Conservation (phyloP, 2,797 vertebrate species). For the Mareca strepera region DNA sequence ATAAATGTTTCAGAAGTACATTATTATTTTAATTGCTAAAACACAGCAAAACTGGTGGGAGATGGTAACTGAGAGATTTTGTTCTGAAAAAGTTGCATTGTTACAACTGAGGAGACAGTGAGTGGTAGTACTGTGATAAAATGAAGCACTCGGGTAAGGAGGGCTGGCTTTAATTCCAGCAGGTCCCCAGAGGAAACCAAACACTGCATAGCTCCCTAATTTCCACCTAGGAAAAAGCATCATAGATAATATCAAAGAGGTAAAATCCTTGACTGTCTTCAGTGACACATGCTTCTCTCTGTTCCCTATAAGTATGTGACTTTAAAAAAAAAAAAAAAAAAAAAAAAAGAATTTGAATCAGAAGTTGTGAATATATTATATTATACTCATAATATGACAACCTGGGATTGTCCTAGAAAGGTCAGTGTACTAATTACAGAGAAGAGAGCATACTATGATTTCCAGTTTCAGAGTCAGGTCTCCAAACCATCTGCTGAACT, state of each 20-base stretch:
- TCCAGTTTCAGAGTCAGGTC: neutral
- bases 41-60: neutral
- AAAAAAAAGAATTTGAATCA: neutral
- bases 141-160: neutral
- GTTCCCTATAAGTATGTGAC: neutral
- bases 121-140: neutral
- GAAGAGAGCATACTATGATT: neutral
- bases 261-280: neutral
- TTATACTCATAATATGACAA: neutral
- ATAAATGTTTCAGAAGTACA: neutral
- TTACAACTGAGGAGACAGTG: neutral
- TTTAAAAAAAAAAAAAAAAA: neutral
- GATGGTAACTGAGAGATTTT: neutral
- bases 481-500: neutral
- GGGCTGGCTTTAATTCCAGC: neutral
- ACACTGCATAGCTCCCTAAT: neutral
- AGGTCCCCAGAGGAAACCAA: neutral
- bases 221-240: neutral
- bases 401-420: neutral
- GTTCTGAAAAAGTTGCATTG: neutral
- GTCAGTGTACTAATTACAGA: neutral
- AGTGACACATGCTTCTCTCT: neutral
- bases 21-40: neutral
- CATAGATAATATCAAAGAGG: accelerated
- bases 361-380: neutral